phyloP scores from a whole-genome alignment of 2,888 invertebrate genomes.

The Leptopterna dolabrata region DNA sequence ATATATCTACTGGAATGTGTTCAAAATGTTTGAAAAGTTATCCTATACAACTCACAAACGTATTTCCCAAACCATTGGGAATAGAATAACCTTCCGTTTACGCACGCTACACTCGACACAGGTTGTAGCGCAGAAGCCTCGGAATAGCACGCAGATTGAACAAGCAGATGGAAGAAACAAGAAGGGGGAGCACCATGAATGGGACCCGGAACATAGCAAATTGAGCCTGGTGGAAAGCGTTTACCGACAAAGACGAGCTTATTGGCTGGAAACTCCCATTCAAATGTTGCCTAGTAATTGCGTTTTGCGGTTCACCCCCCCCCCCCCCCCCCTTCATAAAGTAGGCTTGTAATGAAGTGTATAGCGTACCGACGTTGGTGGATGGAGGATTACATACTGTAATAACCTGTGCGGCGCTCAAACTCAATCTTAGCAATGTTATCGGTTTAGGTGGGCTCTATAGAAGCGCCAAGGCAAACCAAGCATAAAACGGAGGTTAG shows the following conservation, averaged over 20 bases:
- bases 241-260: background rate
- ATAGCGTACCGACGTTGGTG: background rate
- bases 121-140: too few species aligned
- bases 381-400: background rate
- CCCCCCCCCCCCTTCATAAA: background rate
- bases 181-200: background rate
- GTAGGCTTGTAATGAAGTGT: background rate
- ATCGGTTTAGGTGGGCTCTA: background rate
- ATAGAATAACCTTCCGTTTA: too few species aligned
- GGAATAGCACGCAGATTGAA: too few species aligned
- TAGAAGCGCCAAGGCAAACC: background rate
- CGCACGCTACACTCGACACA: too few species aligned
- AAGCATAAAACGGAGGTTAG: background rate
- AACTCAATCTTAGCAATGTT: background rate
- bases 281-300: conserved; percentile 8
- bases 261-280: background rate
- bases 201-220: background rate
- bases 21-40: too few species aligned
- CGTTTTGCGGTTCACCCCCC: background rate
- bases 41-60: too few species aligned
- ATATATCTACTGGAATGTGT: too few species aligned
- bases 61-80: too few species aligned
- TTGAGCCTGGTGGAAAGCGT: background rate
- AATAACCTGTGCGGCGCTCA: background rate
- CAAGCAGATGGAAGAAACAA: too few species aligned